Conservation (phyloP, 2,888 invertebrate species). For the Lottia gigantea region DNA sequence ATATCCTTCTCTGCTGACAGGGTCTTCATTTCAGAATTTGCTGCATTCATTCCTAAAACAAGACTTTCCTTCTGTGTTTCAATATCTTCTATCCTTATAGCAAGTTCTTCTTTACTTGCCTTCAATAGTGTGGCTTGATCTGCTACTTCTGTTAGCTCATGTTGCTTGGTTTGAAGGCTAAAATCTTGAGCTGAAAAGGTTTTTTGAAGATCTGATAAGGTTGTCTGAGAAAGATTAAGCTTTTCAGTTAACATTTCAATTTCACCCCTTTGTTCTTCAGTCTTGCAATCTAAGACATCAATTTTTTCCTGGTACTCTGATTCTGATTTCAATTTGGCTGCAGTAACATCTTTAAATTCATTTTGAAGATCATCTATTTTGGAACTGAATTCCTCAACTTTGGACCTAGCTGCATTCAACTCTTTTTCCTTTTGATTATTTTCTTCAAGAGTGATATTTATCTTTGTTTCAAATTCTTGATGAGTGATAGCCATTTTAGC, state of each 20-base stretch:
- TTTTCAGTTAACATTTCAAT: conserved; percentile 28
- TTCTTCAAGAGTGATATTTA: conserved; percentile 13
- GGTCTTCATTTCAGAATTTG: conserved; percentile 16
- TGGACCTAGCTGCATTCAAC: conserved; percentile 18
- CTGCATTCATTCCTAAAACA: conserved; percentile 5
- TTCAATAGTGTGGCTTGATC: background rate
- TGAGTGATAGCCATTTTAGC: background rate
- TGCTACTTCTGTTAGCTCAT: background rate
- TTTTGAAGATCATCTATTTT: conserved; percentile 16
- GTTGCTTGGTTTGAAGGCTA: background rate
- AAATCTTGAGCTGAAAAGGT: background rate
- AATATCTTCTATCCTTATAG: conserved; percentile 2
- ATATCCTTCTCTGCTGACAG: conserved; percentile 13
- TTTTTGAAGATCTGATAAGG: conserved; percentile 5
- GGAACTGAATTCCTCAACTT: conserved; percentile 21
- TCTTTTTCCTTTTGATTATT: conserved; percentile 26
- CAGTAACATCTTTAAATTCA: conserved; percentile 14
- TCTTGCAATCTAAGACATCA: conserved; percentile 24
- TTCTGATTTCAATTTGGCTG: conserved; percentile 9
- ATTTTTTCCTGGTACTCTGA: conserved; percentile 17
- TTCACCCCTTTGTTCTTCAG: conserved; percentile 22
- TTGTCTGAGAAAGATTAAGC: conserved; percentile 16
- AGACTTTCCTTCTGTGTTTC: conserved; percentile 11
- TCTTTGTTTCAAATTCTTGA: background rate
- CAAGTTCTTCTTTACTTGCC: conserved; percentile 19